Percentiles rank a stretch among this genome's conserved stretches.
These are phyloP conservation scores for Drosophila tani DNA, from an alignment of 1,140 invertebrate species.

Conservation along the genomic window DNA sequence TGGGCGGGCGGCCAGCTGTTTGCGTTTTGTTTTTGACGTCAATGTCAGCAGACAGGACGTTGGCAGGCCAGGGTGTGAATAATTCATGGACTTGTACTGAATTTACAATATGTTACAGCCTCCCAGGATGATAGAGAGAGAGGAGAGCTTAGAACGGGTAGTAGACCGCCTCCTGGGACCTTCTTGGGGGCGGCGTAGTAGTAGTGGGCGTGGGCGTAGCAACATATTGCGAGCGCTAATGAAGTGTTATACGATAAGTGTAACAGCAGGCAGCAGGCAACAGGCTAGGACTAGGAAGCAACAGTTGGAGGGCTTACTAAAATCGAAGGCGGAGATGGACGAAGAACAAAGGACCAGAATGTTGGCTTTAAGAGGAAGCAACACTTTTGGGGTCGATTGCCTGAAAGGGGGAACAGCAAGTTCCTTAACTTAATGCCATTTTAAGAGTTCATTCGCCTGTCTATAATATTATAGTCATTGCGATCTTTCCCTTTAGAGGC, in stretches of 20 bases:
- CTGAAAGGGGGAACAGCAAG: not conserved
- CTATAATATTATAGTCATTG: too few relatives aligned
- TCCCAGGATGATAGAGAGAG: not conserved
- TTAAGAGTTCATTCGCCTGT: too few relatives aligned
- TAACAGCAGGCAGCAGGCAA: constrained; percentile 72
- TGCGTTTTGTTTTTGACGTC: constrained; percentile 69
- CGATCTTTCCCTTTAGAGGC: too few relatives aligned
- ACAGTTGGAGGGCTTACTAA: constrained; percentile 57
- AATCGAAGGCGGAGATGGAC: not conserved
- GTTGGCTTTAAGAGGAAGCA: constrained; percentile 1
- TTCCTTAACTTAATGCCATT: too few relatives aligned
- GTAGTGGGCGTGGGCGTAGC: constrained; percentile 49
- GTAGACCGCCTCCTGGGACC: constrained; percentile 4
- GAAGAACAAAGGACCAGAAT: constrained; percentile 3
- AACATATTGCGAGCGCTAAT: constrained; percentile 73
- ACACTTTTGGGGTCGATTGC: not conserved
- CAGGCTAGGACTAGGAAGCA: constrained; percentile 56
- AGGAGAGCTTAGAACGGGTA: not conserved
- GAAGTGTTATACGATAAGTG: constrained; percentile 76
- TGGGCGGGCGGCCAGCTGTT: constrained; percentile 74
- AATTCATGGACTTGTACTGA: constrained; percentile 67
- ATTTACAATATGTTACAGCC: constrained; percentile 60
- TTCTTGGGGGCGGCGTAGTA: not conserved
- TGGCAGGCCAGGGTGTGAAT: constrained; percentile 63
- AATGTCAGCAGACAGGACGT: constrained; percentile 64